Base-by-base conservation (phyloP, 2,888 invertebrate species). In the Sturmia bella region DNA sequence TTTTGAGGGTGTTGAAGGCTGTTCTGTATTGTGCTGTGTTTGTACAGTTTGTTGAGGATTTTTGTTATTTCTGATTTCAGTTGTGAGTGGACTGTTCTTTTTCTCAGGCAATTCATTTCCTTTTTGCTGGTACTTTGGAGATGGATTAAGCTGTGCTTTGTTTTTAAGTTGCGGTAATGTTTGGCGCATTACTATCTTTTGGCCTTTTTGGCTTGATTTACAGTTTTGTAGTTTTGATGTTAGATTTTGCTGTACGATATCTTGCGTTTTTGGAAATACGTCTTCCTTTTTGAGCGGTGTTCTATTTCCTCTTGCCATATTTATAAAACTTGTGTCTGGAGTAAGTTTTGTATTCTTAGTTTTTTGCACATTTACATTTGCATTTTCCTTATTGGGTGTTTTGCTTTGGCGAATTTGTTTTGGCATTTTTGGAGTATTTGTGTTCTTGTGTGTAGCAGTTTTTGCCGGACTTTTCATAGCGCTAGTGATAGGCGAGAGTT, bases 311-410 rank as follows among this genome's bases (percentile, higher is more conserved):
- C 64, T 69, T 3, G 56, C 13, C 0, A 27, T 68, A 12, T 73
- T 76, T 9, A 76, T 50, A 56, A 68, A 76, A 32, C 13, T 56
- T 32, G 50, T 19, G n/a, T 3, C 2, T 3, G 61, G 56, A 7
- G 37, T 50, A 13, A 50, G 11, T 13, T 37, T 56, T 54, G 76
- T 68, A 1, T 45, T 70, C 45, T 76, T 80, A 15, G 72, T 61
- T 21, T 56, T 50, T 32, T 19, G 9, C 24, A 32, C 39, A 15
- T 69, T 61, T 59, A 21, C 1, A 13, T 1, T 56, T 12, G 27
- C 24, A 70, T 37, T 64, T 50, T 19, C 57, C n/a, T 66, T 57
- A 15, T 19, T 48, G 0, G 57, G 37, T 12, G 24, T 50, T 54
- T 54, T 66, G n/a, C 9, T 70, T 41, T 48, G 52, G 5, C 3